A percentile compares a stretch with the other conserved stretches of the same genome.
phyloP scores from a whole-genome alignment of 2,888 invertebrate genomes.

The Drosophila falleni region DNA sequence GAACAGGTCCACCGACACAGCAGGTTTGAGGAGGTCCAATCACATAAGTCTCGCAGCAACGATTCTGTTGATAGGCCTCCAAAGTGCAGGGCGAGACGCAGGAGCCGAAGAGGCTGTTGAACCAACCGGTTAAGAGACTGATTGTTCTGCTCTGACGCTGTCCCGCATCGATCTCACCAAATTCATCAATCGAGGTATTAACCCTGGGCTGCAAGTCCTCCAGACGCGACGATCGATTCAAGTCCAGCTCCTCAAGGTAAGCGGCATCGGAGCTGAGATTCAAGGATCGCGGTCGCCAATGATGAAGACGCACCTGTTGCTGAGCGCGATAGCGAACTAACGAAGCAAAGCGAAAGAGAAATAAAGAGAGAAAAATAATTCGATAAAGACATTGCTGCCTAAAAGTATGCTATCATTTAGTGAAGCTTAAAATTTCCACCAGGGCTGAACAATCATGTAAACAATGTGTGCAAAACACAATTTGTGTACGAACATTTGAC shows the following conservation, averaged over 20 bases:
- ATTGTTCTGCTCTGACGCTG: constrained; percentile 76
- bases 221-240: constrained; percentile 53
- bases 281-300: constrained; percentile 36
- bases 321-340: constrained; percentile 53
- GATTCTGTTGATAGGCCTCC: constrained; percentile 71
- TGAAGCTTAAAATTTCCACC: not conserved
- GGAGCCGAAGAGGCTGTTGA: constrained; percentile 57
- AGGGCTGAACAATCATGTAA: not conserved
- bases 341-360: not conserved
- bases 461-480: not conserved
- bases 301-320: constrained; percentile 52
- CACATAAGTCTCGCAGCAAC: constrained; percentile 70
- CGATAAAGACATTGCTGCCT: constrained; percentile 23
- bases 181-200: constrained; percentile 70
- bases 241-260: constrained; percentile 43
- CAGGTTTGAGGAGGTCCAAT: constrained; percentile 50
- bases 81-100: constrained; percentile 78
- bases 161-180: constrained; percentile 64
- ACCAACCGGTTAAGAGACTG: constrained; percentile 64
- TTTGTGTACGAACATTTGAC: too few relatives aligned
- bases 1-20: constrained; percentile 33
- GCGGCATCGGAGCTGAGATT: constrained; percentile 37
- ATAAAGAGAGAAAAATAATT: not conserved
- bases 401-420: constrained; percentile 42
- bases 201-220: constrained; percentile 53